These are phyloP conservation scores for Cheiracanthium punctorium DNA, from an alignment of 2,888 invertebrate species.

Conservation along the genomic window DNA sequence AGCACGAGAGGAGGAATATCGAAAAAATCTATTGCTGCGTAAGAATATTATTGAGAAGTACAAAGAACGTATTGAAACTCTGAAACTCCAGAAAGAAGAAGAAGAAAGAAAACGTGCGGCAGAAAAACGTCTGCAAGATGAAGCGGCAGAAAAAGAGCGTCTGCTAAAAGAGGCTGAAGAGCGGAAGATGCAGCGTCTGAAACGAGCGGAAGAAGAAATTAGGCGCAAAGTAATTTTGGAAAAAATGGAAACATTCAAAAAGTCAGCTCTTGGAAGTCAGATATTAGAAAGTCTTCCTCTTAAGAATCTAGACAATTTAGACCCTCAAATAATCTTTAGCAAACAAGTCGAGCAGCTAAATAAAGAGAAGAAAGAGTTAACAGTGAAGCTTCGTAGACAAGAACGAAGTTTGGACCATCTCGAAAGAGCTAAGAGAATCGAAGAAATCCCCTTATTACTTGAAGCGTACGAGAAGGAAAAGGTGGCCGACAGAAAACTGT, in stretches of 20 bases:
- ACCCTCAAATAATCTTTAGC: constrained; percentile 20
- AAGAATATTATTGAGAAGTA: constrained; percentile 40
- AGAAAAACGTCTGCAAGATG: constrained; percentile 17
- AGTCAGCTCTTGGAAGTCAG: constrained; percentile 17
- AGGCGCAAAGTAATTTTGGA: constrained; percentile 23
- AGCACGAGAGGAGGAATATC: not conserved
- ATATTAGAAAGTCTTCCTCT: constrained; percentile 30
- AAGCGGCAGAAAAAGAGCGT: constrained; percentile 29
- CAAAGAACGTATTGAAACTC: constrained; percentile 32
- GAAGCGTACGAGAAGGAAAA: constrained; percentile 11
- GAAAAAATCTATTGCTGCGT: not conserved
- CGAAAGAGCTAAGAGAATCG: constrained; percentile 47
- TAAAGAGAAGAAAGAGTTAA: constrained; percentile 31
- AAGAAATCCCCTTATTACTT: constrained; percentile 35
- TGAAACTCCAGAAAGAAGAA: constrained; percentile 24
- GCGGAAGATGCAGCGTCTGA: constrained; percentile 14
- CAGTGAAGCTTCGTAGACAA: constrained; percentile 17
- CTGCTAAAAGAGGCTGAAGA: constrained; percentile 47
- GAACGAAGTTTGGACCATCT: constrained; percentile 32
- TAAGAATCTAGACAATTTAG: constrained; percentile 5
- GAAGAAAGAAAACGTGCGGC: not conserved
- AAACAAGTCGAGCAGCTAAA: constrained; percentile 38
- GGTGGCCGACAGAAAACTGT: not conserved
- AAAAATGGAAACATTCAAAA: constrained; percentile 39
- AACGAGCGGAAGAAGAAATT: constrained; percentile 21